Percentiles rank a stretch among this genome's conserved stretches.
Evolutionary conservation across 2,797 vertebrate genomes (phyloP).

Genomic region (Columba guinea): DNA sequence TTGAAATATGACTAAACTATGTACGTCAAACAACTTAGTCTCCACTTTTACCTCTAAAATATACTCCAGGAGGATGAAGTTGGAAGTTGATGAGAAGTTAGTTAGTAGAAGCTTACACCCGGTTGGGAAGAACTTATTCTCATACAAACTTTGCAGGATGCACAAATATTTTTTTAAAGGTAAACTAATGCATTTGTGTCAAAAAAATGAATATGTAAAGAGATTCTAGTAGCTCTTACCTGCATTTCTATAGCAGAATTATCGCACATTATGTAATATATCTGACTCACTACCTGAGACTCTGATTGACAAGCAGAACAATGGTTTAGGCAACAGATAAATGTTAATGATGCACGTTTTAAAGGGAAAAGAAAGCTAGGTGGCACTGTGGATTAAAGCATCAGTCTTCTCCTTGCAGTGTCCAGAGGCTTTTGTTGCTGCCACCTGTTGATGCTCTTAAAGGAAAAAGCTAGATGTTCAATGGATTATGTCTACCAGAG

Average conservation of each 20-base stretch:
- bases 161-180: background rate
- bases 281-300: background rate
- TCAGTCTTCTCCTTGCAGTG: background rate
- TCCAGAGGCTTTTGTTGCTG: background rate
- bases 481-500: background rate
- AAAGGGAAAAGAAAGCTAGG: constrained; percentile 27
- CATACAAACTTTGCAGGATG: background rate
- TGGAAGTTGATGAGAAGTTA: constrained; percentile 15
- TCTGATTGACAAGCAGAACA: background rate
- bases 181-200: constrained; percentile 9
- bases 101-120: background rate
- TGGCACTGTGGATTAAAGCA: constrained; percentile 52
- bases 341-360: background rate
- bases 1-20: background rate
- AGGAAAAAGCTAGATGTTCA: background rate
- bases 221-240: background rate
- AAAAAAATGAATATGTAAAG: constrained; percentile 6
- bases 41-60: background rate
- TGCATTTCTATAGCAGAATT: constrained; percentile 34
- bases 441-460: background rate
- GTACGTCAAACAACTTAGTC: background rate
- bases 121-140: background rate
- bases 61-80: background rate
- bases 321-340: background rate
- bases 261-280: background rate